Base-by-base conservation (phyloP, 2,888 invertebrate genomes). In the Protophormia terraenovae region DNA sequence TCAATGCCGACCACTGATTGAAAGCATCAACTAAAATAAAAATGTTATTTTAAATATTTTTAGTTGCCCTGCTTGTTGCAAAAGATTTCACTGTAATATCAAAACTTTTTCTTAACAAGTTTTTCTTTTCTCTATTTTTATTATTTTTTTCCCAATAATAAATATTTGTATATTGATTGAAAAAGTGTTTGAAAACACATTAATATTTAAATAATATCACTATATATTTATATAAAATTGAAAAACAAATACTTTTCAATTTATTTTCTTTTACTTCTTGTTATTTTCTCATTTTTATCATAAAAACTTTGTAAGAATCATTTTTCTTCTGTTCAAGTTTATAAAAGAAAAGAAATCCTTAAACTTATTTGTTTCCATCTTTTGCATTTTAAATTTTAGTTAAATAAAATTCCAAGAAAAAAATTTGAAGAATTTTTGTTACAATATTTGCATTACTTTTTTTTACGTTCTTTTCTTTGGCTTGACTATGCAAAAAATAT, bases 291-390 rank as follows among this genome's bases (percentile, higher is more conserved):
- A 14, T 50, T 32, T 73, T 3, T 19, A 22, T 1, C 27, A 16
- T 4, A 32, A 35, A 47, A 58, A 69, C 5, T n/a, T 8, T 38
- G 22, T 64, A 19, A 0, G 19, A 22, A 14, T 4, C 19, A 14
- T 55, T 16, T 27, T 67, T 47, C 24, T 24, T 47, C n/a, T 32
- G 7, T 29, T 72, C 27, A 16, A 62, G 7, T 62, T 78, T 22
- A 19, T 8, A 32, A 47, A 16, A 67, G 16, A 19, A 24, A 16
- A 64, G 38, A 73, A 53, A 69, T 81, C 62, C 69, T 81, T 81
- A 75, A 75, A 67, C 75, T 81, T 75, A 75, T 72, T 72, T 64
- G 14, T 66, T 50, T 67, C n/a, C n/a, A n/a, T n/a, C 6, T 29
- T 35, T 75, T 60, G 14, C 7, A 29, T 0, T 32, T 66, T 3